phyloP scores from a whole-genome alignment of 2,888 invertebrate genomes.

The Idaea dimidiata region DNA sequence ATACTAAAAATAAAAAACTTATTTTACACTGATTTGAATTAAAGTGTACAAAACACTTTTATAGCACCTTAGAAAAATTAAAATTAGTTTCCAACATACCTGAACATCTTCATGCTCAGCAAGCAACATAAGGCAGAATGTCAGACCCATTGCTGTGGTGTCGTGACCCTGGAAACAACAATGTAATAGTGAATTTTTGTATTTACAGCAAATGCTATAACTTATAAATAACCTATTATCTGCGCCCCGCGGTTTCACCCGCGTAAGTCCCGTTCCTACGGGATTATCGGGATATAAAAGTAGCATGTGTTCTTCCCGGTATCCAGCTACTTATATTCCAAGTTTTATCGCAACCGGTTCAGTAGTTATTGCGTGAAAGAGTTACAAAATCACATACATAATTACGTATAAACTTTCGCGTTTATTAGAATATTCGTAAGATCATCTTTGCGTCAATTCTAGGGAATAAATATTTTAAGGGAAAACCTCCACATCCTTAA shows the following conservation, averaged over 20 bases:
- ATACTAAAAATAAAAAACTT: no score
- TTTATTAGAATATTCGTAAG: no score
- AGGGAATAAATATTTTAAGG: neutral
- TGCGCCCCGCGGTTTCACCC: no score
- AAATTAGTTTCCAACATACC: conserved; percentile 24
- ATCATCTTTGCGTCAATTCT: neutral
- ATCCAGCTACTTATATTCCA: no score
- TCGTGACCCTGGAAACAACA: conserved; percentile 71
- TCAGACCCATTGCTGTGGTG: conserved; percentile 68
- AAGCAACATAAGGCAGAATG: conserved; percentile 65
- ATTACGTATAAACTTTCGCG: no score
- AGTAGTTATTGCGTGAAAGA: no score
- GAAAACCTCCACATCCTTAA: no score
- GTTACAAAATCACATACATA: no score
- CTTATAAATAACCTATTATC: neutral
- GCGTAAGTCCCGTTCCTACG: no score
- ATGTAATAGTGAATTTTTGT: neutral
- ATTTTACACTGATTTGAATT: neutral
- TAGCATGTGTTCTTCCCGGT: no score
- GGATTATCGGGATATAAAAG: no score
- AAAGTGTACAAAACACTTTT: neutral
- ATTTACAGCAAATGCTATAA: neutral
- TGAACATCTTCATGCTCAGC: conserved; percentile 54
- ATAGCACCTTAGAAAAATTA: neutral
- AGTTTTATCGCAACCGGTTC: no score